A percentile compares a stretch with the other conserved stretches of the same genome.
Evolutionary conservation across 1,140 invertebrate species (phyloP).

Genomic region (Daktulosphaira vitifoliae): DNA sequence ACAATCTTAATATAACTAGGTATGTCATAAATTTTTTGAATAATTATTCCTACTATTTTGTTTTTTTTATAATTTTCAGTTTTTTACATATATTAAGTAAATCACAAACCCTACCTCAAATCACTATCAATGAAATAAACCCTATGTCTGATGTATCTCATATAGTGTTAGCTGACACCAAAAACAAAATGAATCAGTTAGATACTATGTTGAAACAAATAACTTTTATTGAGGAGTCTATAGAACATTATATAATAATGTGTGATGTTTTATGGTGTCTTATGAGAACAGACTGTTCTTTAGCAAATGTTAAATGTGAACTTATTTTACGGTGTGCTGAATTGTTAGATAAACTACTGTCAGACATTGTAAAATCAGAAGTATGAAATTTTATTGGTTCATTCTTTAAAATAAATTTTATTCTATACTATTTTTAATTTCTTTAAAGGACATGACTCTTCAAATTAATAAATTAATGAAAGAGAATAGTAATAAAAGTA

Average conservation of each 20-base stretch:
- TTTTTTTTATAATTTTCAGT: too few species aligned
- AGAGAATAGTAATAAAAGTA: not conserved
- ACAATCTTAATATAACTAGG: not conserved
- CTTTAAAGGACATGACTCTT: not conserved
- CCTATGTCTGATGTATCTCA: not conserved
- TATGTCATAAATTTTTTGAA: not conserved
- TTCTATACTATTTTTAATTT: not conserved
- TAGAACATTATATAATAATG: constrained; percentile 16
- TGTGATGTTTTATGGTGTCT: constrained; percentile 4
- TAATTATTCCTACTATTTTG: too few species aligned
- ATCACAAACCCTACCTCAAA: too few species aligned
- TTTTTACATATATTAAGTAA: too few species aligned
- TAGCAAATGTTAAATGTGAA: constrained; percentile 10
- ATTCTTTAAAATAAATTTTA: too few species aligned
- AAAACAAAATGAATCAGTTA: not conserved
- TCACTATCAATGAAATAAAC: too few species aligned
- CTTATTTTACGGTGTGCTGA: not conserved
- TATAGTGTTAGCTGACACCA: not conserved
- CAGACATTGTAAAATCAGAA: not conserved
- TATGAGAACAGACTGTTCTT: not conserved
- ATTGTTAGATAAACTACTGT: not conserved
- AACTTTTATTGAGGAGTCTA: not conserved
- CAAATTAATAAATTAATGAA: not conserved
- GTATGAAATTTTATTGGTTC: not conserved
- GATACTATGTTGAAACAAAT: not conserved